These are phyloP conservation scores for Syrista parreyssii DNA, from an alignment of 2,888 invertebrate genomes.

Conservation along the genomic window DNA sequence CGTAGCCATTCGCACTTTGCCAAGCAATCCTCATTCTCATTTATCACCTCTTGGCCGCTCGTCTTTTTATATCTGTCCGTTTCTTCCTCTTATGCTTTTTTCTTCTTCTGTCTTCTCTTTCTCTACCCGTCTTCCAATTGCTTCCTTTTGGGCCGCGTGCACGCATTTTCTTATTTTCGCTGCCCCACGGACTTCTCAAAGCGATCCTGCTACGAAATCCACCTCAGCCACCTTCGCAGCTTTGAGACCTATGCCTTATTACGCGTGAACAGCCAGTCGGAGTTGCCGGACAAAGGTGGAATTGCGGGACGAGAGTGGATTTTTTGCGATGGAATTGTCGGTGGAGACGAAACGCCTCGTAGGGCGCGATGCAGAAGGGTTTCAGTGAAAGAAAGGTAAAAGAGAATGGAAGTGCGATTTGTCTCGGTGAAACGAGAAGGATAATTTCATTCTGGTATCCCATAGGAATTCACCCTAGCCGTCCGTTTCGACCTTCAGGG, in stretches of 20 bases:
- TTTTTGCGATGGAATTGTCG: background rate
- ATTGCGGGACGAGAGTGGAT: background rate
- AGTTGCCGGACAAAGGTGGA: background rate
- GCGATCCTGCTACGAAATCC: background rate
- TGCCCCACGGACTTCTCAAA: slow-evolving; percentile 19
- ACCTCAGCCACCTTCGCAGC: background rate
- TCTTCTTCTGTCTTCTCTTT: slow-evolving; percentile 12
- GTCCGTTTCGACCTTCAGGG: background rate
- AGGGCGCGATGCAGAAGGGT: background rate
- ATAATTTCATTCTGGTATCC: background rate
- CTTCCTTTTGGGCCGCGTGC: slow-evolving; percentile 43
- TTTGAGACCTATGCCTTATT: slow-evolving; percentile 31
- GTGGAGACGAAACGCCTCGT: background rate
- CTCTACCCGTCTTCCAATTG: slow-evolving; percentile 53
- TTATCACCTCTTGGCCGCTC: slow-evolving; percentile 55
- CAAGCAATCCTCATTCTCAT: slow-evolving; percentile 62
- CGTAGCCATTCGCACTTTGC: slow-evolving; percentile 58
- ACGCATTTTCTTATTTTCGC: slow-evolving; percentile 41
- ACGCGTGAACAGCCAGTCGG: slow-evolving; percentile 11
- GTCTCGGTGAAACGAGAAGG: background rate
- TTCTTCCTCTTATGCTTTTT: slow-evolving; percentile 28
- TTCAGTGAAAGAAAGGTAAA: background rate
- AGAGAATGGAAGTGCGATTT: background rate
- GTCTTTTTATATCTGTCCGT: slow-evolving; percentile 43
- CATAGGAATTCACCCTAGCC: background rate